phyloP scores from a whole-genome alignment of 2,888 invertebrate species.

The Hypolimnas misippus region DNA sequence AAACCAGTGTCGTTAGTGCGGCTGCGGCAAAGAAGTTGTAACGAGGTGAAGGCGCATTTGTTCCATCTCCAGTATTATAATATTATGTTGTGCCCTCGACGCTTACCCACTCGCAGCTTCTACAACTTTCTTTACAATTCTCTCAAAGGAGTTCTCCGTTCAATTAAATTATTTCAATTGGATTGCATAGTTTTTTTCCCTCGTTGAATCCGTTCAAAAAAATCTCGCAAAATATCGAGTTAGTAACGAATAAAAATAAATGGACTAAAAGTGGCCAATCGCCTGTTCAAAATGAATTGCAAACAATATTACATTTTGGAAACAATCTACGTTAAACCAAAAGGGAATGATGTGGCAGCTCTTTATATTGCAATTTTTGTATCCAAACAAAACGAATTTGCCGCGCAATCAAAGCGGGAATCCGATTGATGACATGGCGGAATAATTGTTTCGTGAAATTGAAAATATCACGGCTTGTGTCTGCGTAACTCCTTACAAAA shows the following conservation, averaged over 20 bases:
- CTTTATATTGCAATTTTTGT: constrained; percentile 85
- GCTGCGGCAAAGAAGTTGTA: constrained; percentile 59
- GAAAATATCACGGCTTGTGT: constrained; percentile 74
- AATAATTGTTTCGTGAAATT: constrained; percentile 84
- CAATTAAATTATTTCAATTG: constrained; percentile 72
- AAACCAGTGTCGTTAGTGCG: constrained; percentile 62
- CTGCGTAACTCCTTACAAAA: constrained; percentile 67
- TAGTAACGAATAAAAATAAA: constrained; percentile 70
- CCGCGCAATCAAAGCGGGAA: constrained; percentile 83
- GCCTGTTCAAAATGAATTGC: constrained; percentile 80
- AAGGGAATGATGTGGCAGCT: constrained; percentile 84
- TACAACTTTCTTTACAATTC: constrained; percentile 51
- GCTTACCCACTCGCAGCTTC: constrained; percentile 49
- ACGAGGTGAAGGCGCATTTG: constrained; percentile 62
- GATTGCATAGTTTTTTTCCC: constrained; percentile 61
- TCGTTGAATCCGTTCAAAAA: constrained; percentile 56
- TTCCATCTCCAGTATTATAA: constrained; percentile 57
- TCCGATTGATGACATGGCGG: constrained; percentile 84
- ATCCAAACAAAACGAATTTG: constrained; percentile 84
- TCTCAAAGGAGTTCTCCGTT: constrained; percentile 64
- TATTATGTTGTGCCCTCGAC: constrained; percentile 63
- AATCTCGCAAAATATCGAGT: constrained; percentile 62
- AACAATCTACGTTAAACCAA: constrained; percentile 83
- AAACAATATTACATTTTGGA: constrained; percentile 83
- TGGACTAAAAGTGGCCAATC: constrained; percentile 76